Evolutionary conservation across 2,797 vertebrate genomes (phyloP), one percentile per base, ranked within the genome.

Genomic region (Sciurus carolinensis): DNA sequence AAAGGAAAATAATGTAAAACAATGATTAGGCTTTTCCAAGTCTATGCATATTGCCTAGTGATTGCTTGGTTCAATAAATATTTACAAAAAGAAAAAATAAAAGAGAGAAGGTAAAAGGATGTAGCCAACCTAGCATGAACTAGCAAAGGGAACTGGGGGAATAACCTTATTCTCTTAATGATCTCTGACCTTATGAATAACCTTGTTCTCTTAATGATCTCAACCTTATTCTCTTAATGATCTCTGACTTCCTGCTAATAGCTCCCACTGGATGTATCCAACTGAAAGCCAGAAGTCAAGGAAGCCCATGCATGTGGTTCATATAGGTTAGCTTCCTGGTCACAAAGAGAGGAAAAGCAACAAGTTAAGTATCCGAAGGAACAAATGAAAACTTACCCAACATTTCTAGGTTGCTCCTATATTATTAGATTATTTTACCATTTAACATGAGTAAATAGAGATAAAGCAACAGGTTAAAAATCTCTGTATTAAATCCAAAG

Each of bases 41-140:
- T 30, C 7, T 69, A 2, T 85, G 54, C 36, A 1, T 54, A 39
- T 86, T 97, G 20, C 30, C 92, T 97, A 50, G 50, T 7, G 54
- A 85, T 92, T 67, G 4, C 44, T 47, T 47, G 79, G 50, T 83
- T 97, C 95, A 64, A 44, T 80, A 82, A 81, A 92, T 52, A 20
- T 59, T 85, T 91, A 96, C 44, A 88, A 91, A 94, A 94, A 94
- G 54, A 96, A 92, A 84, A 7, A 47, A 47, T 5, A 47, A 47
- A 47, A 52, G 39, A 42, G 2, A 54, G 3, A 33, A 64, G 59
- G 54, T 22, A 76, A 94, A 95, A 69, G 26, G 59, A 93, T 92
- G 17, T 28, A 66, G 59, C 22, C 57, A 87, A 87, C 33, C 44
- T 28, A 71, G 39, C 24, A 81, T 77, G 52, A 92, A 11, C 47